A percentile compares a stretch with the other conserved stretches of the same genome.
Evolutionary conservation across 2,888 invertebrate species (phyloP).

Genomic region (Lasioglossum lativentre): DNA sequence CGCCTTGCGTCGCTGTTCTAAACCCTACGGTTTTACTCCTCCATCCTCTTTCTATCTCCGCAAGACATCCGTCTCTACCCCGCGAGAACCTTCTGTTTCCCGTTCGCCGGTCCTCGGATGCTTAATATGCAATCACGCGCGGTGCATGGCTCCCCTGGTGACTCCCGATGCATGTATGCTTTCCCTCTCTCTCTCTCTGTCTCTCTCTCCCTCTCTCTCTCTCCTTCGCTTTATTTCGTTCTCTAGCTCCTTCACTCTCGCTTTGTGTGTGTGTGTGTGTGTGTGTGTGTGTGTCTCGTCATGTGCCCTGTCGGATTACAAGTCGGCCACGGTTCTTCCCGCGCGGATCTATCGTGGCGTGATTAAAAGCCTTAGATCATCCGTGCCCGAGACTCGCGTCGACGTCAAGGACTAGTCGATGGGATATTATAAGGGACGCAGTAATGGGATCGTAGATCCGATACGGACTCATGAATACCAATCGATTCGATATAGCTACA

Average conservation of each 20-base stretch:
- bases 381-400: not conserved
- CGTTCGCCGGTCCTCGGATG: slow-evolving; percentile 55
- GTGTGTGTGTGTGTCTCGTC: not conserved
- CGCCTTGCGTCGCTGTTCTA: not conserved
- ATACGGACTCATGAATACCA: not conserved
- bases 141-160: slow-evolving; percentile 72
- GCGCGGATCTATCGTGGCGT: slow-evolving; percentile 14
- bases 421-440: not conserved
- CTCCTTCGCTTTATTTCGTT: too few species aligned
- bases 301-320: slow-evolving; percentile 58
- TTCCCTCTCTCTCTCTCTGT: slow-evolving; percentile 15
- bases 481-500: not conserved
- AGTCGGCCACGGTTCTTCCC: slow-evolving; percentile 52
- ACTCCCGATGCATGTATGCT: slow-evolving; percentile 44
- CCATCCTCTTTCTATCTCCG: slow-evolving; percentile 16
- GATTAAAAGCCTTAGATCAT: not conserved
- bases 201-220: slow-evolving; percentile 12
- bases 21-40: slow-evolving; percentile 25
- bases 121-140: slow-evolving; percentile 80
- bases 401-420: not conserved
- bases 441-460: slow-evolving; percentile 4
- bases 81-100: slow-evolving; percentile 21
- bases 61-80: slow-evolving; percentile 42
- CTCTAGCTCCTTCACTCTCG: not conserved
- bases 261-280: too few species aligned